phyloP scores from a whole-genome alignment of 2,888 invertebrate genomes.

The Sesamia inferens region DNA sequence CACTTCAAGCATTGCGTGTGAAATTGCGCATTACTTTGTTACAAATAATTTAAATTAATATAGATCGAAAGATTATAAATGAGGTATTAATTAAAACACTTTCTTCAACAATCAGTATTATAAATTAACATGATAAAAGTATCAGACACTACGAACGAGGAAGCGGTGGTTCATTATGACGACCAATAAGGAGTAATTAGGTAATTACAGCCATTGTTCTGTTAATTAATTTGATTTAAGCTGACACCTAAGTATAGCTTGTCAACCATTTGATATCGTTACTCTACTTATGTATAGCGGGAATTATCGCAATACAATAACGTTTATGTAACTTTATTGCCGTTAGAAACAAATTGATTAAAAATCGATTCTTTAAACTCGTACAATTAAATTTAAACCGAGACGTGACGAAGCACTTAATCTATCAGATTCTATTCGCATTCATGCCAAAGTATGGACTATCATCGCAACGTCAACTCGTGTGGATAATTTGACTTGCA shows the following conservation, averaged over 20 bases:
- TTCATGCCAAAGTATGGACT: constrained; percentile 32
- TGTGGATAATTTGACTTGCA: constrained; percentile 47
- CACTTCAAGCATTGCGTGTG: constrained; percentile 20
- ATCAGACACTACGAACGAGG: constrained; percentile 29
- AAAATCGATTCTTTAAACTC: constrained; percentile 39
- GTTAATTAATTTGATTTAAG: constrained; percentile 42
- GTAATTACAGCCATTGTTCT: constrained; percentile 46
- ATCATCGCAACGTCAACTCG: constrained; percentile 45
- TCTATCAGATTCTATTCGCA: constrained; percentile 29
- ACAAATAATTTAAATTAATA: constrained; percentile 19
- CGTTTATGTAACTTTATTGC: constrained; percentile 47
- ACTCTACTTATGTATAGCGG: constrained; percentile 39
- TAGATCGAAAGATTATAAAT: constrained; percentile 23
- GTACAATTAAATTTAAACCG: constrained; percentile 41
- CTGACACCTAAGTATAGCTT: constrained; percentile 31
- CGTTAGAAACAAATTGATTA: constrained; percentile 42
- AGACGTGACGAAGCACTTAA: constrained; percentile 39
- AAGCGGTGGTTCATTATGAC: constrained; percentile 31
- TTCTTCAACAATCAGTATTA: constrained; percentile 29
- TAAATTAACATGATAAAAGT: constrained; percentile 24
- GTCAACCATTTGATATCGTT: constrained; percentile 40
- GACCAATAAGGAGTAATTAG: constrained; percentile 36
- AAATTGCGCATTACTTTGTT: constrained; percentile 13
- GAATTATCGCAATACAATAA: constrained; percentile 27
- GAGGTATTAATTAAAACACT: constrained; percentile 40